Percentiles rank a stretch among this genome's conserved stretches.
These are phyloP conservation scores for Philhelius pedissequus DNA, from an alignment of 2,888 invertebrate species.

Conservation along the genomic window DNA sequence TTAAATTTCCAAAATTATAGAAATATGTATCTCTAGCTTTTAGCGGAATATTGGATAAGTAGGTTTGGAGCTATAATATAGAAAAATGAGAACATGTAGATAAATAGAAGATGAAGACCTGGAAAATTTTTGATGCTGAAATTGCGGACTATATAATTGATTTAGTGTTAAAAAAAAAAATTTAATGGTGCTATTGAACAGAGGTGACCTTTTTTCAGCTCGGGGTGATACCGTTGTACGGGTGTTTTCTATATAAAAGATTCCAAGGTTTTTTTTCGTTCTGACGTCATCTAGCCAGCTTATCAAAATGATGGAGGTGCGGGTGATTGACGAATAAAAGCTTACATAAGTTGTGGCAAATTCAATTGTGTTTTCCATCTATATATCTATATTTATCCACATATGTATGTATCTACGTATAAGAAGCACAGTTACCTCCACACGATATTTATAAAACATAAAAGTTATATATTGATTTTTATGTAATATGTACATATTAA, in stretches of 20 bases:
- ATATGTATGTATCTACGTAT: background rate
- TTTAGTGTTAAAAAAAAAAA: constrained; percentile 11
- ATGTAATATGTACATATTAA: no score
- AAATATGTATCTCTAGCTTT: background rate
- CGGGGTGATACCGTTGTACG: background rate
- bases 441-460: no score
- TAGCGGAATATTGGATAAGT: background rate
- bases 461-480: no score
- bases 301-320: background rate
- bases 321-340: background rate
- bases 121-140: constrained; percentile 30
- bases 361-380: background rate
- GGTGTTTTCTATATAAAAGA: background rate
- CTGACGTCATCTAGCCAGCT: constrained; percentile 44
- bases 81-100: background rate
- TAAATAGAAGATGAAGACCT: background rate
- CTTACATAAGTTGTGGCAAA: background rate
- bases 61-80: background rate
- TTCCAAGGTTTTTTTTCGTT: background rate
- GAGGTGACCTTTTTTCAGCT: background rate
- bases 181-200: background rate
- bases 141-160: constrained; percentile 28
- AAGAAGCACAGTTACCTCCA: no score
- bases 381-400: no score
- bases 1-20: background rate